Conservation (phyloP, 1,140 invertebrate species). For the Spodoptera frugiperda region DNA sequence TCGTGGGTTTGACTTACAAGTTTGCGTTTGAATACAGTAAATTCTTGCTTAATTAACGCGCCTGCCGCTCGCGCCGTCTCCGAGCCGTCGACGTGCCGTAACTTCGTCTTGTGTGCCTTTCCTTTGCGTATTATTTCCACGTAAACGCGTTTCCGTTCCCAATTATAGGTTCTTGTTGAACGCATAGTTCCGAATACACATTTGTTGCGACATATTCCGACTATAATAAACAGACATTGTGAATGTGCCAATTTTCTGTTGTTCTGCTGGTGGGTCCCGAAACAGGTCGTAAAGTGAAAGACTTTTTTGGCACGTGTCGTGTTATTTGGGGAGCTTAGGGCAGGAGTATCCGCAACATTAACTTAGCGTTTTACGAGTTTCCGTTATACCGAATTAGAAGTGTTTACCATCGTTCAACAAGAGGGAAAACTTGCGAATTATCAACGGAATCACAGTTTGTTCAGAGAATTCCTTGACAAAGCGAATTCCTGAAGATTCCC, state of each 20-base stretch:
- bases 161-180: conserved; percentile 49
- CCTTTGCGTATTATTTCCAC: conserved; percentile 62
- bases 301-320: conserved; percentile 46
- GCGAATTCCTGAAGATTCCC: conserved; percentile 80
- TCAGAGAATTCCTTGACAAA: conserved; percentile 72
- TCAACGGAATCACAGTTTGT: conserved; percentile 68
- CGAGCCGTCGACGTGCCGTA: conserved; percentile 23
- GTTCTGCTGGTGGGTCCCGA: conserved; percentile 51
- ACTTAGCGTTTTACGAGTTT: conserved; percentile 39
- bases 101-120: conserved; percentile 42
- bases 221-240: conserved; percentile 36
- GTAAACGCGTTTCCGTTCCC: conserved; percentile 54
- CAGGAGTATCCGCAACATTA: conserved; percentile 28
- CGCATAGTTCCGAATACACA: conserved; percentile 60
- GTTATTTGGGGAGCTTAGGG: conserved; percentile 38
- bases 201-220: conserved; percentile 46
- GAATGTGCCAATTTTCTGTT: conserved; percentile 49
- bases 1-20: conserved; percentile 69
- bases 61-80: conserved; percentile 33
- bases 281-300: conserved; percentile 50
- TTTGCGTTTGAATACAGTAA: conserved; percentile 76
- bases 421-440: conserved; percentile 42
- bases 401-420: conserved; percentile 37
- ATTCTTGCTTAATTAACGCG: conserved; percentile 79
- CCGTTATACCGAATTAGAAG: conserved; percentile 37